A percentile compares a stretch with the other conserved stretches of the same genome.
Evolutionary conservation across 2,113 vertebrate genomes (phyloP).

Genomic region (Oenanthe oenanthe): DNA sequence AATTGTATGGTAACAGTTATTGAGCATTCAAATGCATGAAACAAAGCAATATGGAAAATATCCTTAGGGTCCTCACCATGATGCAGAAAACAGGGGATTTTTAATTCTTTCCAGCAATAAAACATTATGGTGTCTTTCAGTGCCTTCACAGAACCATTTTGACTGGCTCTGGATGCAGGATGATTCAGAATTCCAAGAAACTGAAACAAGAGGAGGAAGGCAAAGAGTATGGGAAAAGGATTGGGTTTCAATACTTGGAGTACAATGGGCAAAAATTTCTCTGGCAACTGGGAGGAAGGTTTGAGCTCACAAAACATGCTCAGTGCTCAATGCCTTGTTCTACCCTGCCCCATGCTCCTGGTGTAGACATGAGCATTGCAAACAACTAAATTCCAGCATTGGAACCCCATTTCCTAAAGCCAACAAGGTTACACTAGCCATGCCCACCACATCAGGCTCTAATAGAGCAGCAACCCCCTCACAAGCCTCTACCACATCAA

Average conservation of each 20-base stretch:
- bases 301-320: background rate
- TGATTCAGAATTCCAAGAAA: background rate
- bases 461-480: background rate
- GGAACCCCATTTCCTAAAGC: background rate
- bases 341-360: background rate
- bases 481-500: background rate
- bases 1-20: background rate
- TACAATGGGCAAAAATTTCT: background rate
- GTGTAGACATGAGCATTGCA: accelerated
- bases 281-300: background rate
- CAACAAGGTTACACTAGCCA: background rate
- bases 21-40: background rate
- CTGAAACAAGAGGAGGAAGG: background rate
- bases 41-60: background rate
- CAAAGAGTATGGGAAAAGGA: background rate
- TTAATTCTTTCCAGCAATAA: background rate
- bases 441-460: background rate
- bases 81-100: accelerated
- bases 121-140: background rate
- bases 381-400: background rate
- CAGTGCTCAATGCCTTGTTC: background rate
- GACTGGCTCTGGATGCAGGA: background rate
- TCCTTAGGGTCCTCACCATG: background rate
- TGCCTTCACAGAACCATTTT: background rate
- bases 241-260: background rate